Base-by-base conservation (phyloP, 2,888 invertebrate species). In the Iselma pallidipennis region DNA sequence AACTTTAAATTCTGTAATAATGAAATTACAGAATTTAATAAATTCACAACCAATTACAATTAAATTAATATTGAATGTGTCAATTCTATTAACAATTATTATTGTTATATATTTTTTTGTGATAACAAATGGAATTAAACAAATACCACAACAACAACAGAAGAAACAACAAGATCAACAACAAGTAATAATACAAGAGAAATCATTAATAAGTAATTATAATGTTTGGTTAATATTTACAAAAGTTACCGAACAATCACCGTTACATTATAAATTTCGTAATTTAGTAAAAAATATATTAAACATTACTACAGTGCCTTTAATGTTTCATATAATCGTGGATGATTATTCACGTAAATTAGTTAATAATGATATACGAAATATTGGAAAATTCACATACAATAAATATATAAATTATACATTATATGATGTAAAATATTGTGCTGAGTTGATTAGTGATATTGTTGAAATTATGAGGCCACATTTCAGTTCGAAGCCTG, bases 401-500 rank as follows among this genome's bases (percentile, higher is more conserved):
- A 76, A 75, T 49, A 82, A 82, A 80, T 83, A 78, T 48, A 71
- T 84, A 31, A 75, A 73, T 55, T 83, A 82, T 71, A 81, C 78
- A 16, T 86, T 87, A 73, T 87, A 91, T 67, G 85, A 91, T 79
- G 85, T 90, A 25, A 84, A 86, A 68, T 80, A 84, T 55, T 82
- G 88, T 66, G 87, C 88, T 0, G 79, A 80, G 23, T 82, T 85
- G 70, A 83, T 91, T 57, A 82, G 85, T 57, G 87, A 87, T 70
- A 86, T 91, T 68, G 87, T 91, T 3, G 80, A 84, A 26, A 84
- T 85, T 23, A 87, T 92, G 86, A 88, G 88, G 66, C 87, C 88
- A 6, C 86, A 88, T 76, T 92, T 93, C 80, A 88, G 87, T 73
- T 88, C 88, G 58, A 87, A 86, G 72, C 88, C 89, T 49, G 86